Base-by-base conservation (phyloP, 1,140 invertebrate species). In the Heliconius nattereri region DNA sequence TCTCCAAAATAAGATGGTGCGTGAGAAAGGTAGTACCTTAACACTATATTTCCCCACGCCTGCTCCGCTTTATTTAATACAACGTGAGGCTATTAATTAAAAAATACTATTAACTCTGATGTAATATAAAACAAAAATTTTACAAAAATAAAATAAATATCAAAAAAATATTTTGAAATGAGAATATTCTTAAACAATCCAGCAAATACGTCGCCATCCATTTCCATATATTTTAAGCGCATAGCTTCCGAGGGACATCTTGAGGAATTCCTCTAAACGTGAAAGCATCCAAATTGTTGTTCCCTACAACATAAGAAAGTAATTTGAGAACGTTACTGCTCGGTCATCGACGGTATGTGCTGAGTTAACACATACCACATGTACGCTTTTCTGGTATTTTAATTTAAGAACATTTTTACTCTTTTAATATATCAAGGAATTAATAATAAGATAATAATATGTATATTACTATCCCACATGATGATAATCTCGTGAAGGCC, bases 221-320 rank as follows among this genome's bases (percentile, higher is more conserved):
- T 71, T 71, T 71, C 32, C 76, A 57, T 82, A 82, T 85, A 81
- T 79, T 78, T 86, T 89, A 85, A 85, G 80, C 84, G 83, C 86
- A 92, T 90, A 91, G 87, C 89, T 92, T 85, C 82, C 78, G 80
- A 86, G 82, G 84, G 85, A 80, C 75, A 74, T 77, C 83, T 85
- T 71, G 82, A 84, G 85, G 89, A 90, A 92, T 89, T 85, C 79
- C 73, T 74, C 76, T 75, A 84, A 80, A 89, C 85, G 90, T 90
- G 89, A 86, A 82, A 83, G 84, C 85, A 89, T 87, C 83, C 81
- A 86, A 90, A 90, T 89, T 88, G 87, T 89, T 90, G 40, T 86
- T 75, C 72, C 52, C 75, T 37, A 73, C 75, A 60, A 80, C 78
- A 83, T 81, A 84, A 84, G 83, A 76, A 85, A 81, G 83, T 88